phyloP scores from a whole-genome alignment of 2,888 invertebrate genomes.

The Tillus elongatus region DNA sequence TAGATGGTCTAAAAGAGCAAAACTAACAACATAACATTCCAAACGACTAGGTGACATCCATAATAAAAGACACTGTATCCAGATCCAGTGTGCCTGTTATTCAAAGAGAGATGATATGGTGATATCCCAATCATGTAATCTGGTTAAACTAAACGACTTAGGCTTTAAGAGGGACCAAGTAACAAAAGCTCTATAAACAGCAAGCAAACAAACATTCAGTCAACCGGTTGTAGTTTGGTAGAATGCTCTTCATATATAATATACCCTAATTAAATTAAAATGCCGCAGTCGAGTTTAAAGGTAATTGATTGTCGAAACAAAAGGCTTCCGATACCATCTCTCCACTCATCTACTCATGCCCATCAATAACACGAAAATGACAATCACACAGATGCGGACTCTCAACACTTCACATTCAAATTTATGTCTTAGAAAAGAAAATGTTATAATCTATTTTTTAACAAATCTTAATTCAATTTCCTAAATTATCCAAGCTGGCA shows the following conservation, averaged over 20 bases:
- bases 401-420: conserved; percentile 12
- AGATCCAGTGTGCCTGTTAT: no score
- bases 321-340: conserved; percentile 39
- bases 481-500: no score
- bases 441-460: no score
- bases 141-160: conserved; percentile 29
- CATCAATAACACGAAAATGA: conserved; percentile 40
- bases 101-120: no score
- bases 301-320: conserved; percentile 43
- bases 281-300: conserved; percentile 37
- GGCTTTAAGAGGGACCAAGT: no score
- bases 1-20: no score
- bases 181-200: background rate
- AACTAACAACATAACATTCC: no score
- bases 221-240: conserved; percentile 11
- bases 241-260: conserved; percentile 26
- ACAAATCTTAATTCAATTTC: no score
- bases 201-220: no score
- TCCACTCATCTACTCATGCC: conserved; percentile 24
- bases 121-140: conserved; percentile 29
- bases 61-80: no score
- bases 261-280: conserved; percentile 41
- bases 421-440: no score
- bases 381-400: conserved; percentile 29
- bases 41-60: no score